Base-by-base conservation (phyloP, 2,888 invertebrate genomes). In the Pammene aurita region DNA sequence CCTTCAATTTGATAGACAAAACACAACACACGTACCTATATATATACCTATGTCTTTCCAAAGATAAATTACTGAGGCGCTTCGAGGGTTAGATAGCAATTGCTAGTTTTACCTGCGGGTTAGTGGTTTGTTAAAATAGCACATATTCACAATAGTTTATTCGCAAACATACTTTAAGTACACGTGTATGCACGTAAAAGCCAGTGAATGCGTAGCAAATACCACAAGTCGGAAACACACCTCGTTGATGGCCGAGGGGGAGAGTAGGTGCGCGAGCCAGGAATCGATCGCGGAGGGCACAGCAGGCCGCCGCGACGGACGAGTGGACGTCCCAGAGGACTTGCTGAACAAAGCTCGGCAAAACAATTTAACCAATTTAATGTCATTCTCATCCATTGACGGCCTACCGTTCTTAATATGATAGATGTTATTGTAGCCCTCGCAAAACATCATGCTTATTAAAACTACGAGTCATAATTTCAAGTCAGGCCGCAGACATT, bases 301-400 rank as follows among this genome's bases (percentile, higher is more conserved):
- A 75, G 76, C 68, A 57, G 52, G 63, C 67, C 75, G 74, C 72
- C 75, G 78, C 77, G 76, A 79, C 77, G 75, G 74, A 76, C 76
- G 77, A 80, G 79, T 76, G 80, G 80, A 79, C 84, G 81, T 81
- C 89, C 87, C 87, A 80, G 79, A 84, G 88, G 88, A 86, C 80
- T 79, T 79, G 84, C 85, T 84, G 83, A 84, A 83, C 84, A 84
- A 83, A 85, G 83, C 86, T 84, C 85, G 82, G 84, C 85, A 81
- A 86, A 90, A 88, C 89, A 90, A 90, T 91, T 90, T 87, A 89
- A 88, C 90, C 91, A 92, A 91, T 92, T 91, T 90, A 89, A 89
- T 90, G 86, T 90, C 87, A 87, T 90, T 88, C 88, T 83, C 79
- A 80, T 84, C 90, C 85, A 90, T 90, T 90, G 89, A 90, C 85